Evolutionary conservation across 2,797 vertebrate genomes (phyloP), one percentile per base, ranked within the genome.

Genomic region (Gouania willdenowi): DNA sequence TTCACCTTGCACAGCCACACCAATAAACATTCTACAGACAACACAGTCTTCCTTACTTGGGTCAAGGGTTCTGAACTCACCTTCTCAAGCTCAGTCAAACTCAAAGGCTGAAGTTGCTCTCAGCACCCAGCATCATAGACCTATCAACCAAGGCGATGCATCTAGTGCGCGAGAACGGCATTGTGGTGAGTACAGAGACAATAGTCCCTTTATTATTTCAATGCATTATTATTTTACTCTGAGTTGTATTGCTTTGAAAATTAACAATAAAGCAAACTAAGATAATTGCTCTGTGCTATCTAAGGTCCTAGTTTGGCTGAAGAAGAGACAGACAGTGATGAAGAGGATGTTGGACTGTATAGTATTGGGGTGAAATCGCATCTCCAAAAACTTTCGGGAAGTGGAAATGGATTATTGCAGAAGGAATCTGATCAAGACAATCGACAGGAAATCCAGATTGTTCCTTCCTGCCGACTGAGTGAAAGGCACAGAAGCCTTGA

Each of bases 181-280:
- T 46, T 73, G 61, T 75, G 87, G 88, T 91, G 52, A 75, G 78
- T 45, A 20, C n/a, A n/a, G n/a, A n/a, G n/a, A n/a, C n/a, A n/a
- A n/a, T n/a, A n/a, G n/a, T n/a, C n/a, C n/a, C n/a, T n/a, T n/a
- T n/a, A n/a, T n/a, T n/a, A n/a, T n/a, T n/a, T n/a, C n/a, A n/a
- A n/a, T n/a, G n/a, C 2, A 15, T 4, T 5, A 17, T 4, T 35
- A 21, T 17, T 3, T 20, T 18, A 1, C 2, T 10, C 11, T 23
- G 1, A 0, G 25, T 16, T 14, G 5, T 15, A n/a, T 36, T 5
- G 3, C 10, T 21, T 0, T 36, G 9, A 6, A 14, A 43, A 20
- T 1, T 17, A 32, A 6, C 10, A 23, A 1, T 22, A 20, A 41
- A 34, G 8, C 22, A 14, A 43, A 8, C 4, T 24, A 30, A 17